phyloP scores from a whole-genome alignment of 53 echinoderm and acorn worm species.

The Paelopatides confundens region DNA sequence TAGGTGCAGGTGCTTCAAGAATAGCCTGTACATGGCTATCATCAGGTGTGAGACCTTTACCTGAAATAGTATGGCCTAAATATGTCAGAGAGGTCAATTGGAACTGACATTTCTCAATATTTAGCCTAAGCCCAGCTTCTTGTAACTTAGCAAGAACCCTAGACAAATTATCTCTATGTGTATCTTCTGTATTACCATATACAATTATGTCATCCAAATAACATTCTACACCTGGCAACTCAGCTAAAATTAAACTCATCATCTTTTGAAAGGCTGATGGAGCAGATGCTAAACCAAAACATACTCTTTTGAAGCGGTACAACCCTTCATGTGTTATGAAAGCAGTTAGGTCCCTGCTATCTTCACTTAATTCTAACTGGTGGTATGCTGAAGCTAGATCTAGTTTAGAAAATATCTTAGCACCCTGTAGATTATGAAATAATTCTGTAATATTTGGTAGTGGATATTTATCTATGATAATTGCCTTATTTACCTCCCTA shows the following conservation, averaged over 20 bases:
- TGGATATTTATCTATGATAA: conserved; percentile 70
- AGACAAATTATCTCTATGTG: neutral
- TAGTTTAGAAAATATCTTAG: conserved; percentile 64
- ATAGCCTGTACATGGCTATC: conserved; percentile 52
- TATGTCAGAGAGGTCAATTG: conserved; percentile 43
- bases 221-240: conserved; percentile 55
- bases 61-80: conserved; percentile 61
- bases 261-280: conserved; percentile 75
- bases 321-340: conserved; percentile 16
- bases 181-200: conserved; percentile 35
- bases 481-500: conserved; percentile 64
- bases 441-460: conserved; percentile 73
- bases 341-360: neutral
- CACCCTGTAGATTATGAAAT: conserved; percentile 42
- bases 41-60: conserved; percentile 54
- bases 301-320: neutral
- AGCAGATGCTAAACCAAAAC: conserved; percentile 67
- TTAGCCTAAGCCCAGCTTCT: conserved; percentile 52
- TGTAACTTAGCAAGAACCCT: conserved; percentile 54
- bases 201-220: conserved; percentile 73
- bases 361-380: conserved; percentile 58
- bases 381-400: conserved; percentile 69
- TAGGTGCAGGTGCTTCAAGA: conserved; percentile 58
- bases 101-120: conserved; percentile 67
- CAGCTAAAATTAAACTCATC: conserved; percentile 56